A percentile compares a stretch with the other conserved stretches of the same genome.
Conservation (phyloP, 2,113 vertebrate species). For the Brienomyrus brachyistius region DNA sequence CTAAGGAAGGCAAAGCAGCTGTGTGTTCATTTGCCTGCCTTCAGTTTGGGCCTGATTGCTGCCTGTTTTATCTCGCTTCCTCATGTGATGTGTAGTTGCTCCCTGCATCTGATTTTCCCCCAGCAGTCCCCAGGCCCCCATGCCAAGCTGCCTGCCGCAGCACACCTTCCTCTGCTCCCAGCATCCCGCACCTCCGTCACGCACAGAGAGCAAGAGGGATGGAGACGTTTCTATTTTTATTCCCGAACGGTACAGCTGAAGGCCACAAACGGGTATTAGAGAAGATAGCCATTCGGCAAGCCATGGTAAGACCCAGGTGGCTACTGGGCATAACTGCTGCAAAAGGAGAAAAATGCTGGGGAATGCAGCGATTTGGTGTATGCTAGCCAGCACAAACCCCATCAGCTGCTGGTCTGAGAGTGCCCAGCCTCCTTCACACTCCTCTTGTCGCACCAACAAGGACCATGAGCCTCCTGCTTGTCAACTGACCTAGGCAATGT, state of each 20-base stretch:
- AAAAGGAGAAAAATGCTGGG: neutral
- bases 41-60: neutral
- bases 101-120: conserved; percentile 1
- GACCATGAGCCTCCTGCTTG: neutral
- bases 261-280: neutral
- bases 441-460: neutral
- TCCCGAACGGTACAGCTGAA: neutral
- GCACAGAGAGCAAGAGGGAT: neutral
- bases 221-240: conserved; percentile 12
- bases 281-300: neutral
- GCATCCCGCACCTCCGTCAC: neutral
- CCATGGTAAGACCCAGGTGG: neutral
- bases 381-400: neutral
- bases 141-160: neutral
- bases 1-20: neutral
- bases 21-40: neutral
- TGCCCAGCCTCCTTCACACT: neutral
- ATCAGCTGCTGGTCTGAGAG: neutral
- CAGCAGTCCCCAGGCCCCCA: neutral
- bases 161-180: neutral
- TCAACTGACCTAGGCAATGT: neutral
- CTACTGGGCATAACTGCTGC: neutral
- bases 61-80: neutral
- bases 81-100: neutral
- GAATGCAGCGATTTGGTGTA: neutral